A percentile compares a stretch with the other conserved stretches of the same genome.
These are phyloP conservation scores for Eupithecia exiguata DNA, from an alignment of 2,888 invertebrate genomes.

Conservation along the genomic window DNA sequence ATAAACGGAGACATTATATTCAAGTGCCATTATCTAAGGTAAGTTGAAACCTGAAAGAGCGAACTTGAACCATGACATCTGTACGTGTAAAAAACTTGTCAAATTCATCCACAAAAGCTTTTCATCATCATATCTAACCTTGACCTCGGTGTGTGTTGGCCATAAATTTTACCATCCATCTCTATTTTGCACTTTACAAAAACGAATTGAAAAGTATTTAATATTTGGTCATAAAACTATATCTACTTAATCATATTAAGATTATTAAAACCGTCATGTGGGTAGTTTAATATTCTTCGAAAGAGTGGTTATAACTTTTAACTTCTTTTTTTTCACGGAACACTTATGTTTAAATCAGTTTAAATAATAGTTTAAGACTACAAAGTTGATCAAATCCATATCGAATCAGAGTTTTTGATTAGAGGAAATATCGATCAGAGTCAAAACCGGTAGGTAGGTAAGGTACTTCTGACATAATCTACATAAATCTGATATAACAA, in stretches of 20 bases:
- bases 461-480: not conserved
- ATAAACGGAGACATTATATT: conserved; percentile 67
- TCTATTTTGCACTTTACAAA: not conserved
- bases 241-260: not conserved
- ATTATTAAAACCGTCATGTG: not conserved
- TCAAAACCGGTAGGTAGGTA: not conserved
- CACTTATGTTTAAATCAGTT: not conserved
- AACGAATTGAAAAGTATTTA: not conserved
- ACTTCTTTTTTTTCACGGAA: not conserved
- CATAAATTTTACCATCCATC: conserved; percentile 1
- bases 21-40: conserved; percentile 65
- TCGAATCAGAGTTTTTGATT: not conserved
- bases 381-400: not conserved
- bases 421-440: not conserved
- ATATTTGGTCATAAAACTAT: not conserved
- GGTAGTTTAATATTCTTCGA: not conserved
- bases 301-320: not conserved
- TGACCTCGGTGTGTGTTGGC: conserved; percentile 8
- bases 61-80: conserved; percentile 5
- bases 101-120: conserved; percentile 12
- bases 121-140: not conserved
- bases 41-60: conserved; percentile 44
- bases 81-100: not conserved
- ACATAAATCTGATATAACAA: conserved; percentile 10
- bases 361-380: not conserved